Percentiles rank a stretch among this genome's conserved stretches.
phyloP scores from a whole-genome alignment of 1,140 invertebrate genomes.

The Stegodyphus dumicola region DNA sequence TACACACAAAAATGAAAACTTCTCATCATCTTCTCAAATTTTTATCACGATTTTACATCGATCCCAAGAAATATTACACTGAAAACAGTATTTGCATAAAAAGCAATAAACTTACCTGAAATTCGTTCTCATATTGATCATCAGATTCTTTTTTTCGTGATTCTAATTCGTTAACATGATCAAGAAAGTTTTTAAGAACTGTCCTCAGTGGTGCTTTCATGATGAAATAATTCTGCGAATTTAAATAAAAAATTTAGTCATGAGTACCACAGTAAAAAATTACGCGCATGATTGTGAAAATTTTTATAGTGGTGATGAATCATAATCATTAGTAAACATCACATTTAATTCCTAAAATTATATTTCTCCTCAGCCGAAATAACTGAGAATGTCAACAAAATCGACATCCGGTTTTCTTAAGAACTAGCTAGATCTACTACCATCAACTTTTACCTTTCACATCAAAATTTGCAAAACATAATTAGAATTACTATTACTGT shows the following conservation, averaged over 20 bases:
- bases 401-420: no score
- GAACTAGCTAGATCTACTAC: no score
- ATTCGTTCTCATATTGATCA: constrained; percentile 71
- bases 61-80: background rate
- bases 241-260: no score
- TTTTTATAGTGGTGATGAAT: no score
- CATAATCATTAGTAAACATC: no score
- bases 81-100: constrained; percentile 17
- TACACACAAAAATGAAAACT: no score
- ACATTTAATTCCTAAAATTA: no score
- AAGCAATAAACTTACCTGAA: constrained; percentile 68
- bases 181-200: constrained; percentile 71
- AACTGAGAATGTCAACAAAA: no score
- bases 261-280: no score
- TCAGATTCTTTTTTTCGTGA: constrained; percentile 66
- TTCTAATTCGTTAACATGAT: constrained; percentile 71
- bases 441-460: background rate
- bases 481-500: constrained; percentile 2
- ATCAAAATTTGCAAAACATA: constrained; percentile 58
- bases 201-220: constrained; percentile 66
- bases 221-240: constrained; percentile 30
- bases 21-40: no score
- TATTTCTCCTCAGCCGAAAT: constrained; percentile 44
- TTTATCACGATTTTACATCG: no score
- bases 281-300: no score